Evolutionary conservation across 2,888 invertebrate genomes (phyloP).

Genomic region (Strigamia crassipes): DNA sequence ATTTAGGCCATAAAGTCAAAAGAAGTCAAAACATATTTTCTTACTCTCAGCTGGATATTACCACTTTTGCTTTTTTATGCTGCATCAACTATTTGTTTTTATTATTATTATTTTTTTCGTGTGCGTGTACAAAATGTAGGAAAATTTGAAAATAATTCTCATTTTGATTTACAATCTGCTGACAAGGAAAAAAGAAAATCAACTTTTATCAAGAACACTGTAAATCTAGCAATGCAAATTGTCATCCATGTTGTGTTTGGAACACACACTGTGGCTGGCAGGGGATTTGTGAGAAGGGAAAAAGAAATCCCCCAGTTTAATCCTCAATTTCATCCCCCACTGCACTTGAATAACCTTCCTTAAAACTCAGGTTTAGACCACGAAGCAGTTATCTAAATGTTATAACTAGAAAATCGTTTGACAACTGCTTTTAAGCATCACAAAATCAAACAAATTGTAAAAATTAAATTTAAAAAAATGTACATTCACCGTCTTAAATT

Average conservation of each 20-base stretch:
- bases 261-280: conserved; percentile 36
- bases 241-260: conserved; percentile 4
- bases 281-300: neutral
- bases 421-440: no score
- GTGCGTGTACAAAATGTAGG: neutral
- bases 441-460: no score
- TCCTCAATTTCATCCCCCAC: conserved; percentile 34
- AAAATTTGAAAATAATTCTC: conserved; percentile 35
- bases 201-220: conserved; percentile 29
- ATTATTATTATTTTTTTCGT: neutral
- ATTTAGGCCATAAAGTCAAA: conserved; percentile 37
- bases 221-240: conserved; percentile 42
- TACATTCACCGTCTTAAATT: no score
- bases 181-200: conserved; percentile 14
- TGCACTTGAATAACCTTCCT: conserved; percentile 19
- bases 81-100: neutral
- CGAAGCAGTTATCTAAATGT: neutral
- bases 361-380: conserved; percentile 32
- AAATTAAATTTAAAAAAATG: neutral
- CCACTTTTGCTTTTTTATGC: conserved; percentile 11
- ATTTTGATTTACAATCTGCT: conserved; percentile 18
- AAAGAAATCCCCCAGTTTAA: conserved; percentile 28
- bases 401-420: neutral
- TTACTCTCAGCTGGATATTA: conserved; percentile 31
- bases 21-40: conserved; percentile 32